Evolutionary conservation across 1,140 invertebrate genomes (phyloP).

Genomic region (Drosophila nigromelanica): DNA sequence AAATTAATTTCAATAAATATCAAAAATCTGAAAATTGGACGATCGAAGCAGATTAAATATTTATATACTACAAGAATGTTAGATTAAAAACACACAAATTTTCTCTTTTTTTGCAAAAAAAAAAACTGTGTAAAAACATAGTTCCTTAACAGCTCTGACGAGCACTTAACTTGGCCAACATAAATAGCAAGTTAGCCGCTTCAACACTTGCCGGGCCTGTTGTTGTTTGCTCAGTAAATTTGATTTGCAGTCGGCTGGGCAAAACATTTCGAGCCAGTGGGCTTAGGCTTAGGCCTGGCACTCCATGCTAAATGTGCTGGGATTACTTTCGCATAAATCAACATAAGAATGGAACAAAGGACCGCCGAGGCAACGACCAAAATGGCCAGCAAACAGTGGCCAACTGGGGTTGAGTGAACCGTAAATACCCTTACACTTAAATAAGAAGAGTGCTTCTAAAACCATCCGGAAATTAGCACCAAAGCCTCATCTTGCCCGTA

Average conservation of each 20-base stretch:
- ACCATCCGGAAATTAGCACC: too few species aligned
- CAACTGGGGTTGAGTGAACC: not conserved
- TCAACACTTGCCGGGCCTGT: slow-evolving; percentile 25
- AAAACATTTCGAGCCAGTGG: slow-evolving; percentile 8
- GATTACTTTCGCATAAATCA: slow-evolving; percentile 81
- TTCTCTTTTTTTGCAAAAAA: not conserved
- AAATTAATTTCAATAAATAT: too few species aligned
- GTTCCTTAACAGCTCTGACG: not conserved
- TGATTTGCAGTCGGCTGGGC: slow-evolving; percentile 28
- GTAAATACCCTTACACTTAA: not conserved
- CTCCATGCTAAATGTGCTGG: slow-evolving; percentile 64
- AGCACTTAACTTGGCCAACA: not conserved
- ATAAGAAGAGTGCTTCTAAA: too few species aligned
- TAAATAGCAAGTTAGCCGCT: slow-evolving; percentile 24
- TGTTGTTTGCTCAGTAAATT: slow-evolving; percentile 37
- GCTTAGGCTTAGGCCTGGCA: slow-evolving; percentile 36
- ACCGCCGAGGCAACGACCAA: too few species aligned
- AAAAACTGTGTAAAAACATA: not conserved
- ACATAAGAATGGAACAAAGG: slow-evolving; percentile 73
- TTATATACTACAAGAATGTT: too few species aligned
- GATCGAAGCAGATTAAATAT: too few species aligned
- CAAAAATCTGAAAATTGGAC: too few species aligned
- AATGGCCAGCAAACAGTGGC: not conserved
- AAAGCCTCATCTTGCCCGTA: too few species aligned
- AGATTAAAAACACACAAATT: too few species aligned